Conservation (phyloP, 2,113 vertebrate species). For the Oncorhynchus mykiss region DNA sequence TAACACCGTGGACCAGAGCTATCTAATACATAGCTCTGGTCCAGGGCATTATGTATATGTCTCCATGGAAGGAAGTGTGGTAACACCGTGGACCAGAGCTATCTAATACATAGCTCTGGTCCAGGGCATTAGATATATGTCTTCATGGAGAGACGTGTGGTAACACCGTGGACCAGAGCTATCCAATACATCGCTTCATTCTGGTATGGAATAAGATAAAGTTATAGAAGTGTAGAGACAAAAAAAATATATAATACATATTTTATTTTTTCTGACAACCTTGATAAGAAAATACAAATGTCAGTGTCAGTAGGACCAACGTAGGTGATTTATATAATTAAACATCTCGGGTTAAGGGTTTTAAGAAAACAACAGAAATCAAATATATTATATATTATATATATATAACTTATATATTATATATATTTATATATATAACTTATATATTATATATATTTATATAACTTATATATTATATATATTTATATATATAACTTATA, state of each 20-base stretch:
- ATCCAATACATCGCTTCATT: background rate
- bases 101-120: background rate
- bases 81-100: background rate
- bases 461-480: too few relatives aligned
- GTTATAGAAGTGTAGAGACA: background rate
- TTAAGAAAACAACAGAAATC: background rate
- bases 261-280: background rate
- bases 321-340: background rate
- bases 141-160: too few relatives aligned
- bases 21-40: background rate
- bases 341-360: background rate
- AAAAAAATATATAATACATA: background rate
- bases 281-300: constrained; percentile 9
- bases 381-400: background rate
- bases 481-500: too few relatives aligned
- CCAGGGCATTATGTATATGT: background rate
- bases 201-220: background rate
- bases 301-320: constrained; percentile 4
- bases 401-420: background rate
- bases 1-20: background rate
- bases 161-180: background rate
- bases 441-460: too few relatives aligned
- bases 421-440: background rate
- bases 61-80: too few relatives aligned
- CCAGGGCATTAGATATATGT: background rate